Evolutionary conservation across 2,888 invertebrate species (phyloP), one percentile per base, ranked within the genome.

Genomic region (Hydroisotoma schaefferi): DNA sequence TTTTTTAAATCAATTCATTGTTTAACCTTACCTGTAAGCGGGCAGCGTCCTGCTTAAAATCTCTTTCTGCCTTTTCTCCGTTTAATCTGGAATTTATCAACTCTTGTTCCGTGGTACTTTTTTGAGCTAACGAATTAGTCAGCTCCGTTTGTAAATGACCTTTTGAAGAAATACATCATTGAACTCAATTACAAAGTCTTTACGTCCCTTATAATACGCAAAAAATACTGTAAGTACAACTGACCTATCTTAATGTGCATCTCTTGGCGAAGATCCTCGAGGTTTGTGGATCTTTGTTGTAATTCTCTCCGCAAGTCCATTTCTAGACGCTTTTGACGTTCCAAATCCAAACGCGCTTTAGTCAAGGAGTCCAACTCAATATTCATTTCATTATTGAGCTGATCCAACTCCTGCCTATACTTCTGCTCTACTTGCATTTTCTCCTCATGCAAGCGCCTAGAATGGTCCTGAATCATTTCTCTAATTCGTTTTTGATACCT

Each of bases 201-300:
- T 46, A 46, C 25, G 25, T 22, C 4, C 18, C 18, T 23, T 3
- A 46, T 22, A 15, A 18, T 46, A 46, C 10, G 23, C n/a, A n/a
- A n/a, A n/a, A n/a, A n/a, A n/a, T n/a, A n/a, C n/a, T n/a, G n/a
- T n/a, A n/a, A n/a, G 6, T 22, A 26, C 38, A 8, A 40, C 40
- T 15, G 77, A 86, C 87, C 81, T 62, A 84, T 85, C 79, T 89
- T 90, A 66, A 83, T 84, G 71, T 87, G 87, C 61, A 89, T 79
- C 73, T 90, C 90, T 79, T 87, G 86, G 74, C 87, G 87, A 2
- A 90, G 76, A 69, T 90, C 89, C 33, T 90, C 90, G 51, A 90
- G 84, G 58, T 86, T 84, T 0, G 85, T 81, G 69, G 84, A 86
- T 74, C 87, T 87, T 78, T 87, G 87, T 1, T 85, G 82, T 18